A percentile compares a stretch with the other conserved stretches of the same genome.
Conservation (phyloP, 2,888 invertebrate species). For the Byasa hedistus region DNA sequence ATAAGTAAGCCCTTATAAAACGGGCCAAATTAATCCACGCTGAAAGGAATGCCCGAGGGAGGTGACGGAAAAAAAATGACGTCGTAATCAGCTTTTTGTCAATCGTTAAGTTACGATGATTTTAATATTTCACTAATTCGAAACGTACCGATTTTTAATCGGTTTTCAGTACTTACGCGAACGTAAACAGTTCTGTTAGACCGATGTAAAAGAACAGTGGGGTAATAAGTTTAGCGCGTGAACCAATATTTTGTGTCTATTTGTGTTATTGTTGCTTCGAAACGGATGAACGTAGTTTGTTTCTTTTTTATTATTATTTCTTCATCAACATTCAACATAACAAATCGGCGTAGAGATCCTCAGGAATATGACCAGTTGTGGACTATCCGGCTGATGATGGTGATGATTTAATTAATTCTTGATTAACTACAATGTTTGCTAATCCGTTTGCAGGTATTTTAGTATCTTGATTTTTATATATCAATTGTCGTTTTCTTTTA, state of each 20-base stretch:
- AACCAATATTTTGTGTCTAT: not conserved
- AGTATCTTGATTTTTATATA: no score
- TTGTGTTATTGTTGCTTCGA: no score
- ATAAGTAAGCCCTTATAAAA: slow-evolving; percentile 78
- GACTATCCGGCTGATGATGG: no score
- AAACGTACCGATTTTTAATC: slow-evolving; percentile 36
- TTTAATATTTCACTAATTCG: slow-evolving; percentile 71
- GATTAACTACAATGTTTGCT: no score
- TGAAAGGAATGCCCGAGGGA: slow-evolving; percentile 65
- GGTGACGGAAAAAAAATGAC: slow-evolving; percentile 59
- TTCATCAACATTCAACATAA: no score
- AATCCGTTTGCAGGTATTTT: no score
- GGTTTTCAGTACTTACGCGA: not conserved
- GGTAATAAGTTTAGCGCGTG: not conserved
- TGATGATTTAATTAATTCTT: no score
- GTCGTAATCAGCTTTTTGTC: slow-evolving; percentile 80
- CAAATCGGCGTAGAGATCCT: no score
- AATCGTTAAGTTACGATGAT: slow-evolving; percentile 69
- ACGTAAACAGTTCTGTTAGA: not conserved
- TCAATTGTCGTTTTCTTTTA: no score
- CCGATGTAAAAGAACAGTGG: not conserved
- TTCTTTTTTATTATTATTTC: no score
- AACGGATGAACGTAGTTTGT: no score
- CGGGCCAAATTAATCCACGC: slow-evolving; percentile 75
- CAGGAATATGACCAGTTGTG: no score